Evolutionary conservation across 2,888 invertebrate species (phyloP).

Genomic region (Rhimphoctona megacephalus): DNA sequence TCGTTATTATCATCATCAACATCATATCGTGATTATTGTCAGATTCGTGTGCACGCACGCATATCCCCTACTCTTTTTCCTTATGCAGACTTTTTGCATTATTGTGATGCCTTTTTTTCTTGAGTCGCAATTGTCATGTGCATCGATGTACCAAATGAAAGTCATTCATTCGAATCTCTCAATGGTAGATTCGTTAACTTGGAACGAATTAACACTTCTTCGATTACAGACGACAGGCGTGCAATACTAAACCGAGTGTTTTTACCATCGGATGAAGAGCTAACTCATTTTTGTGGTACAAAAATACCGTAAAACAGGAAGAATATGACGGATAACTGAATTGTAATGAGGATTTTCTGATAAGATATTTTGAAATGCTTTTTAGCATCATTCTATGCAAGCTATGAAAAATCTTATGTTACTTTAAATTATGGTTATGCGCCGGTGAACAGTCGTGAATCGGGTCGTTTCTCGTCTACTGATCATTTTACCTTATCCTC

Average conservation of each 20-base stretch:
- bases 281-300: neutral
- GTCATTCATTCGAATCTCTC: neutral
- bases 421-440: neutral
- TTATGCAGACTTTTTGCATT: neutral
- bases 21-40: conserved; percentile 63
- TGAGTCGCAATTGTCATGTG: conserved; percentile 1
- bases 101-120: conserved; percentile 12
- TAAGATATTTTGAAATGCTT: neutral
- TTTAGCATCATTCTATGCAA: neutral
- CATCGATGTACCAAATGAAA: conserved; percentile 10
- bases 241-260: neutral
- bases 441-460: conserved; percentile 70
- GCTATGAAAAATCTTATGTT: neutral
- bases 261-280: neutral
- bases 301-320: neutral
- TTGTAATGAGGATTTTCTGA: neutral
- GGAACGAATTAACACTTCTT: neutral
- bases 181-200: neutral
- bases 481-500: conserved; percentile 26
- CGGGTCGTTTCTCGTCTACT: conserved; percentile 71
- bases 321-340: neutral
- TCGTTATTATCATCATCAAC: conserved; percentile 68
- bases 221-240: neutral
- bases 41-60: conserved; percentile 42
- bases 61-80: conserved; percentile 11